These are phyloP conservation scores for Peromyscus aztecus DNA, from an alignment of 2,797 vertebrate genomes.

Conservation along the genomic window DNA sequence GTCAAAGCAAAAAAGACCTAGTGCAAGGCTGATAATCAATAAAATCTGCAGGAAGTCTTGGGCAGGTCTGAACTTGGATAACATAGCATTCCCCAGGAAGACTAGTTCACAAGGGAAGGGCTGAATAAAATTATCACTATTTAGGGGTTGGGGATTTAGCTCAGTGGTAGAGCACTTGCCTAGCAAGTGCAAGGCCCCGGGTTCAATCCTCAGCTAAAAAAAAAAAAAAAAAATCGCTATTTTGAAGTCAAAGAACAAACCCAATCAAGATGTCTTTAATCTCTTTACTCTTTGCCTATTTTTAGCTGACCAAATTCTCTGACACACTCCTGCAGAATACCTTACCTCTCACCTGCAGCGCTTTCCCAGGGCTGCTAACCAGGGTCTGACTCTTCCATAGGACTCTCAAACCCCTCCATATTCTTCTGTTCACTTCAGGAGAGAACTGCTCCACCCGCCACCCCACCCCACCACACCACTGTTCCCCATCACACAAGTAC, in stretches of 20 bases:
- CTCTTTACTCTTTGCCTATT: slow-evolving; percentile 34
- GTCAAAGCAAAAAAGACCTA: slow-evolving; percentile 38
- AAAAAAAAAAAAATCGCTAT: no score
- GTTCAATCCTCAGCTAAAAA: no score
- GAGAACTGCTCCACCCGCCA: neutral
- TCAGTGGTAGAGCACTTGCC: no score
- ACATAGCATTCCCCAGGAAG: neutral
- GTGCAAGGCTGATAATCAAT: neutral
- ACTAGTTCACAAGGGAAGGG: neutral
- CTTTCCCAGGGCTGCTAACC: slow-evolving; percentile 43
- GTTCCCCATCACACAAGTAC: slow-evolving; percentile 22
- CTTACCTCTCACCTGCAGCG: neutral
- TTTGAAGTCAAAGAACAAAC: slow-evolving; percentile 55
- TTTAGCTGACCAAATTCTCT: slow-evolving; percentile 30
- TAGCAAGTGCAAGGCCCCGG: no score
- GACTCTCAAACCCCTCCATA: slow-evolving; percentile 12
- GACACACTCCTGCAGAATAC: slow-evolving; percentile 38
- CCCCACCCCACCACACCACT: neutral
- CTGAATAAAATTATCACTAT: neutral
- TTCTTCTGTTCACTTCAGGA: neutral
- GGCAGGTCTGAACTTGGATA: neutral
- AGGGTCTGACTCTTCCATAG: neutral
- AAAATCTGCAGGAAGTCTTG: neutral
- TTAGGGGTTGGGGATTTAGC: neutral
- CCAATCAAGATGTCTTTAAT: slow-evolving; percentile 13